Conservation (phyloP, 2,797 vertebrate genomes). For the Sparus aurata region DNA sequence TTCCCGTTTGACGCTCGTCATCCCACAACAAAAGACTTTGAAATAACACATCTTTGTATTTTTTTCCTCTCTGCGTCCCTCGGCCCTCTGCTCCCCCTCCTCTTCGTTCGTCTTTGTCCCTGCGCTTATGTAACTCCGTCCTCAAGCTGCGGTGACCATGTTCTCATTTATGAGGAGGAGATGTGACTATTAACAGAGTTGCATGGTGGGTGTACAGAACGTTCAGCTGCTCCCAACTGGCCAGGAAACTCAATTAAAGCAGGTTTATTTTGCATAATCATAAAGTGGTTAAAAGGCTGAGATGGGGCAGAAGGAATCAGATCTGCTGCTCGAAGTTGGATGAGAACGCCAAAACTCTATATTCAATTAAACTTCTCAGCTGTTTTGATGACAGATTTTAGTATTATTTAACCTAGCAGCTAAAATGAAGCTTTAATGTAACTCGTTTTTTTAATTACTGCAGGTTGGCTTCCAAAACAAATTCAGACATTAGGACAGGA, state of each 20-base stretch:
- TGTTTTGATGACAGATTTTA: not conserved
- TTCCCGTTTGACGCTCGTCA: slow-evolving; percentile 20
- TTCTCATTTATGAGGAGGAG: slow-evolving; percentile 31
- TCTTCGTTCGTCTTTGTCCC: slow-evolving; percentile 12
- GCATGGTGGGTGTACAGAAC: slow-evolving; percentile 39
- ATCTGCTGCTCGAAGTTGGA: not conserved
- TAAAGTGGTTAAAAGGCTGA: not conserved
- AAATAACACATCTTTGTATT: slow-evolving; percentile 5
- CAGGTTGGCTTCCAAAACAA: not conserved
- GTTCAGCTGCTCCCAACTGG: slow-evolving; percentile 1
- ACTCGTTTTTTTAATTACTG: too few relatives aligned
- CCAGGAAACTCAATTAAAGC: not conserved
- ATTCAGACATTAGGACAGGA: not conserved
- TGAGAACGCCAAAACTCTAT: not conserved
- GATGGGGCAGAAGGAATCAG: not conserved
- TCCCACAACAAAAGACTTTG: slow-evolving; percentile 1
- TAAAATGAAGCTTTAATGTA: too few relatives aligned
- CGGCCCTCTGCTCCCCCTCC: not conserved
- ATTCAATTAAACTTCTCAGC: not conserved
- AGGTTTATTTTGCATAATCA: slow-evolving; percentile 2
- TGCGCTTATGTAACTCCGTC: slow-evolving; percentile 36
- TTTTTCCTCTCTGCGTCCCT: not conserved
- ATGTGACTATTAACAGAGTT: slow-evolving; percentile 18
- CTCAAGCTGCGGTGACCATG: slow-evolving; percentile 21
- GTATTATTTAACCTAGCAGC: too few relatives aligned